A percentile compares a stretch with the other conserved stretches of the same genome.
Evolutionary conservation across 2,113 vertebrate genomes (phyloP).

Genomic region (Myxocyprinus asiaticus): DNA sequence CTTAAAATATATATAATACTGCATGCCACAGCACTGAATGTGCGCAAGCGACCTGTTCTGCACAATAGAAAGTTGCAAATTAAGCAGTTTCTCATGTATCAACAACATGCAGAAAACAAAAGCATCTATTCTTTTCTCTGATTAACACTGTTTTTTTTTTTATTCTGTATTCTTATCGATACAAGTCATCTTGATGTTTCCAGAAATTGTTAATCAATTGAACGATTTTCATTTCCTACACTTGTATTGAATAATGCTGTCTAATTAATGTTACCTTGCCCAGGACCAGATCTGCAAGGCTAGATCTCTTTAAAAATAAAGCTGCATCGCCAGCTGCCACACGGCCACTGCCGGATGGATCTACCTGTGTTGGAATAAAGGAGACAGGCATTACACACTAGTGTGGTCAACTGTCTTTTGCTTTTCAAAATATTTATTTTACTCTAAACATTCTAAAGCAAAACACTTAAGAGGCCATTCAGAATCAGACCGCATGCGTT

Average conservation of each 20-base stretch:
- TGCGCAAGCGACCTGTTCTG: not conserved
- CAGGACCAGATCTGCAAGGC: constrained; percentile 90
- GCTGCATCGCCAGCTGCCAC: constrained; percentile 93
- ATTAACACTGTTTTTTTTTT: too few relatives aligned
- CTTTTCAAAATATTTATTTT: not conserved
- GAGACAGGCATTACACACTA: not conserved
- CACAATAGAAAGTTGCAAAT: not conserved
- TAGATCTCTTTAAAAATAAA: constrained; percentile 92
- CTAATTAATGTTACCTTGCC: constrained; percentile 82
- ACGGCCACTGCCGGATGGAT: constrained; percentile 84
- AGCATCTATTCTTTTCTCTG: not conserved
- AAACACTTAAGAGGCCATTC: too few relatives aligned
- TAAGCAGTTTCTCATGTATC: not conserved
- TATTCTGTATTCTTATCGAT: not conserved
- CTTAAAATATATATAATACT: too few relatives aligned
- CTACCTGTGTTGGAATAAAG: constrained; percentile 76
- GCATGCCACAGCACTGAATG: too few relatives aligned
- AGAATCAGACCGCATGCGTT: too few relatives aligned
- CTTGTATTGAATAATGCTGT: not conserved
- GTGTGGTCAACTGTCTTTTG: not conserved
- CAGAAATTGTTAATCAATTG: constrained; percentile 2
- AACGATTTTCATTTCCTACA: constrained; percentile 3
- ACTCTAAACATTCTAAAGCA: too few relatives aligned
- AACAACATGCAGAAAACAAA: not conserved
- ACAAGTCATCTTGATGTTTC: constrained; percentile 7